Evolutionary conservation across 2,888 invertebrate genomes (phyloP).

Genomic region (Tridacna gigas): DNA sequence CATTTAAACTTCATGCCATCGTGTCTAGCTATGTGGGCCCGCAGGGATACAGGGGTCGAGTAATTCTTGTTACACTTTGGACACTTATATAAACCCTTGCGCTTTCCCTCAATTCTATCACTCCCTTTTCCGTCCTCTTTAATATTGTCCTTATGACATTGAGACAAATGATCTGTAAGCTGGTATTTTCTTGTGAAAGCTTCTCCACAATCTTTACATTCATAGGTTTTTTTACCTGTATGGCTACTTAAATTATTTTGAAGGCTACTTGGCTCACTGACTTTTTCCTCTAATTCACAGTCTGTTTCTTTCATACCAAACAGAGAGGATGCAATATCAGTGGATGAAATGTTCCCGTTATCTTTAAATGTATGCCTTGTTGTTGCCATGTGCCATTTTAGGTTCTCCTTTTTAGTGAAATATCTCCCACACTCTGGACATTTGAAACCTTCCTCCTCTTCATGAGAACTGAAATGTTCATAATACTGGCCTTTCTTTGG

Average conservation of each 20-base stretch:
- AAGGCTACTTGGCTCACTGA: constrained; percentile 1
- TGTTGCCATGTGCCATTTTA: constrained; percentile 11
- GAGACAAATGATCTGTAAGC: neutral
- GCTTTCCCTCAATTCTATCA: neutral
- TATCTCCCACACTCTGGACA: constrained; percentile 12
- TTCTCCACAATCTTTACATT: neutral
- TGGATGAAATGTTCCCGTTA: neutral
- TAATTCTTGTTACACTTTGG: constrained; percentile 3
- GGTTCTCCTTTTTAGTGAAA: constrained; percentile 1
- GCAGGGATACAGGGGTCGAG: neutral
- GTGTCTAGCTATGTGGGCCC: constrained; percentile 2
- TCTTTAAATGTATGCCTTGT: constrained; percentile 1
- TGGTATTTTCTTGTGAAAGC: constrained; percentile 6
- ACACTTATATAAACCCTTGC: neutral
- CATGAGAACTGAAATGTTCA: constrained; percentile 11
- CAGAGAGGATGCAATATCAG: neutral
- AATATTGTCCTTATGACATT: neutral
- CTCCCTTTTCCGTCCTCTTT: neutral
- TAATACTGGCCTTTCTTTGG: constrained; percentile 1
- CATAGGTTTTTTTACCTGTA: neutral
- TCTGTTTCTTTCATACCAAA: neutral
- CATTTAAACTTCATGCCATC: constrained; percentile 27
- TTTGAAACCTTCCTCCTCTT: constrained; percentile 16
- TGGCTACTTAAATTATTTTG: constrained; percentile 3
- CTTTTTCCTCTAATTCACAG: neutral